Conservation (phyloP, 2,888 invertebrate genomes). For the Apamea crenata region DNA sequence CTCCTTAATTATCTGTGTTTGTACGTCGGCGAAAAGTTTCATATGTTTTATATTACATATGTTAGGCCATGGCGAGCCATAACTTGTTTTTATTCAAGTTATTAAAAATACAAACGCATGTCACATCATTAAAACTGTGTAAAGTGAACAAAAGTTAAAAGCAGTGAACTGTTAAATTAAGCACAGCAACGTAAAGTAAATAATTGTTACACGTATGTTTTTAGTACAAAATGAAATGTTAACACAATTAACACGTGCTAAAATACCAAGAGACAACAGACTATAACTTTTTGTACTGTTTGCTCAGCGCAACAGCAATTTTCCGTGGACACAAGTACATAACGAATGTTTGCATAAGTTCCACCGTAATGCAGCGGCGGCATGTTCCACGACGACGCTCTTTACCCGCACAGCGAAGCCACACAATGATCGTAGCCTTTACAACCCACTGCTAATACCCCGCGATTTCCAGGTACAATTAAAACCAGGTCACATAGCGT, state of each 20-base stretch:
- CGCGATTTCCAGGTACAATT: slow-evolving; percentile 67
- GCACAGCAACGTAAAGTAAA: slow-evolving; percentile 21
- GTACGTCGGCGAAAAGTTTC: slow-evolving; percentile 83
- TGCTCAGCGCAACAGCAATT: slow-evolving; percentile 66
- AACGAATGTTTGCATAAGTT: slow-evolving; percentile 73
- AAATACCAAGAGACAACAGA: slow-evolving; percentile 63
- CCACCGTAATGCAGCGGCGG: slow-evolving; percentile 61
- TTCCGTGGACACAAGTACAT: slow-evolving; percentile 68
- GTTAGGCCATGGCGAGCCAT: slow-evolving; percentile 39
- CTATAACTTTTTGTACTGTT: slow-evolving; percentile 66
- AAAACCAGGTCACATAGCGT: slow-evolving; percentile 57
- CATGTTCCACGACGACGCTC: slow-evolving; percentile 55
- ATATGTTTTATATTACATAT: slow-evolving; percentile 71
- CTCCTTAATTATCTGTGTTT: slow-evolving; percentile 89
- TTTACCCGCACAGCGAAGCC: slow-evolving; percentile 50
- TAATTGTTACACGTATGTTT: slow-evolving; percentile 36
- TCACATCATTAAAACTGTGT: not conserved
- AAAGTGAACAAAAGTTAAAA: slow-evolving; percentile 16
- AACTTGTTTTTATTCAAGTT: not conserved
- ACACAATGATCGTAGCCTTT: slow-evolving; percentile 56
- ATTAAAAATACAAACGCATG: not conserved
- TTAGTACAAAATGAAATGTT: slow-evolving; percentile 54
- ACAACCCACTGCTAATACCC: slow-evolving; percentile 60
- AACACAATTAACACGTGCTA: slow-evolving; percentile 67
- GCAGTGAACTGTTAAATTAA: slow-evolving; percentile 37